A percentile compares a stretch with the other conserved stretches of the same genome.
phyloP scores from a whole-genome alignment of 2,888 invertebrate species.

The Drosophila mercatorum region DNA sequence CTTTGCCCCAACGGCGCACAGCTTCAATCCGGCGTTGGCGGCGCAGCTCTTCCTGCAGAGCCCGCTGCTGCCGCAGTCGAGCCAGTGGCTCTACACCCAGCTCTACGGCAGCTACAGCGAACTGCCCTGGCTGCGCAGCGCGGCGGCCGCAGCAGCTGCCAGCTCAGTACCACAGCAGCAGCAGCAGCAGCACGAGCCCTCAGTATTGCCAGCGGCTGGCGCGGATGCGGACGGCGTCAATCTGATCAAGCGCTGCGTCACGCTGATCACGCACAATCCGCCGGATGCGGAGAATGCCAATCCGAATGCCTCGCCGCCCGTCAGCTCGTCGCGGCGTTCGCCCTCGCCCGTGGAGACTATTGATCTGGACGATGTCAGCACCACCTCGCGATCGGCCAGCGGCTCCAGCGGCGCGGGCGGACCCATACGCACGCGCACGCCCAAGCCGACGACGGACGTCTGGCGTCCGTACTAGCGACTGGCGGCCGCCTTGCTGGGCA shows the following conservation, averaged over 20 bases:
- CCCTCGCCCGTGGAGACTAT: constrained; percentile 86
- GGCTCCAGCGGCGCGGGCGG: constrained; percentile 60
- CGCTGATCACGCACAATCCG: constrained; percentile 82
- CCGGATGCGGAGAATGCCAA: constrained; percentile 82
- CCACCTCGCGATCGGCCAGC: constrained; percentile 77
- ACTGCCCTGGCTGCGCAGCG: constrained; percentile 88
- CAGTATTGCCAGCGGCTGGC: constrained; percentile 14
- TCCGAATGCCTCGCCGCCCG: constrained; percentile 84
- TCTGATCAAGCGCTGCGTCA: constrained; percentile 83
- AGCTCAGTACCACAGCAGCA: constrained; percentile 76
- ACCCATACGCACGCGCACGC: constrained; percentile 84
- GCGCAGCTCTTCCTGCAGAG: constrained; percentile 91
- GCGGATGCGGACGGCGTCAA: constrained; percentile 78
- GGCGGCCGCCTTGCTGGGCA: constrained; percentile 79
- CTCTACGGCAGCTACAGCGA: constrained; percentile 89
- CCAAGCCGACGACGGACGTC: constrained; percentile 88
- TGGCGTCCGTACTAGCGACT: constrained; percentile 90
- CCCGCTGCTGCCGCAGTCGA: constrained; percentile 90
- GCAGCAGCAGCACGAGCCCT: constrained; percentile 43
- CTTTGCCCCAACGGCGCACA: constrained; percentile 83
- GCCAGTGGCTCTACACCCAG: constrained; percentile 92
- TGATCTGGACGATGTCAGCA: constrained; percentile 82
- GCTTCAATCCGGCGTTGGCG: constrained; percentile 87
- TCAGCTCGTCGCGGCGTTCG: constrained; percentile 86
- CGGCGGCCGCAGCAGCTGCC: constrained; percentile 74